These are phyloP conservation scores for Camponotus fellah DNA, from an alignment of 2,888 invertebrate species.

Conservation along the genomic window DNA sequence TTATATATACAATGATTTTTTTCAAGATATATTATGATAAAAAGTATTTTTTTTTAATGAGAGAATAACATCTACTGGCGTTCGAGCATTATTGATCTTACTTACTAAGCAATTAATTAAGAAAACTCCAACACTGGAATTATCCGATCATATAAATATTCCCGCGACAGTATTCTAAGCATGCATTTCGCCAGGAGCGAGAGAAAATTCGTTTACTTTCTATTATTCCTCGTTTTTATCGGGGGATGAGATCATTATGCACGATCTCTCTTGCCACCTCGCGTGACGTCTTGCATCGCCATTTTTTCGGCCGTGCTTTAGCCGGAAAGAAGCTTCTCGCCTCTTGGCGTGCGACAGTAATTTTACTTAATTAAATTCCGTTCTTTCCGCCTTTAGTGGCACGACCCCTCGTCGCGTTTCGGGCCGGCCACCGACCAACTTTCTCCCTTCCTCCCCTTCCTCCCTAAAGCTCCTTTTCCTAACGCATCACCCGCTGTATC, in stretches of 20 bases:
- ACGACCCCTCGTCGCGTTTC: constrained; percentile 64
- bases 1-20: not conserved
- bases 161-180: constrained; percentile 28
- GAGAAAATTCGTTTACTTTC: constrained; percentile 82
- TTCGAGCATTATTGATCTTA: not conserved
- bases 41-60: not conserved
- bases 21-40: not conserved
- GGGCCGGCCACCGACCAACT: constrained; percentile 52
- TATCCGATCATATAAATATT: constrained; percentile 35
- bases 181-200: constrained; percentile 47
- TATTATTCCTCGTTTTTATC: constrained; percentile 84
- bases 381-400: constrained; percentile 82
- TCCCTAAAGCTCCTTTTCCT: constrained; percentile 50
- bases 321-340: constrained; percentile 68
- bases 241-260: constrained; percentile 83
- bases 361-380: constrained; percentile 86
- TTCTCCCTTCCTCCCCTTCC: constrained; percentile 10
- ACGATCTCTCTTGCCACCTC: constrained; percentile 44
- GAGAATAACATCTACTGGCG: not conserved
- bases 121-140: constrained; percentile 27
- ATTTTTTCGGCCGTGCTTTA: constrained; percentile 72
- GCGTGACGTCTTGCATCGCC: constrained; percentile 76
- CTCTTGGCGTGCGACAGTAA: constrained; percentile 82
- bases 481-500: constrained; percentile 54
- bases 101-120: constrained; percentile 35